These are phyloP conservation scores for Gyrodactylus bullatarudis DNA, from an alignment of 1,140 invertebrate genomes.

Conservation along the genomic window DNA sequence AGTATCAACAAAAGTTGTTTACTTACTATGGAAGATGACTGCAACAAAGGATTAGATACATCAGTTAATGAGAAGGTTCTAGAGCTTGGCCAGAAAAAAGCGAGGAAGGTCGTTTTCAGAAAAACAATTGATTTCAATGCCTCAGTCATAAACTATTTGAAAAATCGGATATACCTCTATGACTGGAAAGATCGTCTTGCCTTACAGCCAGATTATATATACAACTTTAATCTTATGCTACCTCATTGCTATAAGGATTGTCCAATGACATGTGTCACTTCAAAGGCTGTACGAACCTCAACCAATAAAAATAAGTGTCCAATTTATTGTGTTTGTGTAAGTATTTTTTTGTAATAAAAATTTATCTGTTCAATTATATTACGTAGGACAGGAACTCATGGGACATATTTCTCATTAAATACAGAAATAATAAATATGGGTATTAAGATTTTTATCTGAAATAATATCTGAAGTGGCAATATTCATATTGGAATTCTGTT, in stretches of 20 bases:
- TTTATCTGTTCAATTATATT: too few relatives aligned
- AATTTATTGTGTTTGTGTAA: constrained; percentile 62
- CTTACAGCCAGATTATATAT: background rate
- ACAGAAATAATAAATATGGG: too few relatives aligned
- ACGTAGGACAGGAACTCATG: too few relatives aligned
- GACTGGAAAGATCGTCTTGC: background rate
- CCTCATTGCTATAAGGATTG: constrained; percentile 59
- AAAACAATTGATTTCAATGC: constrained; percentile 94
- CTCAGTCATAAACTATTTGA: constrained; percentile 19
- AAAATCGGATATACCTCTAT: background rate
- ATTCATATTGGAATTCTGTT: too few relatives aligned
- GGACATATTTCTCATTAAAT: too few relatives aligned
- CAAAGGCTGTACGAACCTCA: constrained; percentile 73
- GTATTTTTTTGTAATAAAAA: constrained; percentile 10
- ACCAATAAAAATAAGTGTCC: constrained; percentile 98
- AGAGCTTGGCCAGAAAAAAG: constrained; percentile 30
- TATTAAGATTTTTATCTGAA: too few relatives aligned
- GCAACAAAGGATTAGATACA: background rate
- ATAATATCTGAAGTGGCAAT: too few relatives aligned
- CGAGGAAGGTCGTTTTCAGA: constrained; percentile 70
- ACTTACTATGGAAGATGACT: background rate
- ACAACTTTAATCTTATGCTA: constrained; percentile 30
- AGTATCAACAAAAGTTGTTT: background rate
- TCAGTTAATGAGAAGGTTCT: background rate
- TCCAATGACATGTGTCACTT: constrained; percentile 79